Conservation (phyloP, 2,888 invertebrate genomes). For the Folsomia manolachei region DNA sequence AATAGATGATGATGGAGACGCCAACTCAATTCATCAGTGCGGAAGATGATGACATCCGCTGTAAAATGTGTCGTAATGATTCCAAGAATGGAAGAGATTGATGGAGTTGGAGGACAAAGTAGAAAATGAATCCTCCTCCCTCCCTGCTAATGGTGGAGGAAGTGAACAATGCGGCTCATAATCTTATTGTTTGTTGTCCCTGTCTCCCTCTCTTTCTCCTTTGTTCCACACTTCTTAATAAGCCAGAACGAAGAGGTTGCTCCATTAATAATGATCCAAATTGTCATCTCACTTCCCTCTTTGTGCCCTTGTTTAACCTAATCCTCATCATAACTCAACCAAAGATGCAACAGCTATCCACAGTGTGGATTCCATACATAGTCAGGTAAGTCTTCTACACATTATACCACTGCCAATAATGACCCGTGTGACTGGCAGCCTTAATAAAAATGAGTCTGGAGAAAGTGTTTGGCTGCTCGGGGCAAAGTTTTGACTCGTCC, state of each 20-base stretch:
- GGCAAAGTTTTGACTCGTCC: no score
- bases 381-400: no score
- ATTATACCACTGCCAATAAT: no score
- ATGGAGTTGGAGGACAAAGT: background rate
- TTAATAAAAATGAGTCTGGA: no score
- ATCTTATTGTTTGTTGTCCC: background rate
- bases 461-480: no score
- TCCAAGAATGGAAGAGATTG: background rate
- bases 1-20: background rate
- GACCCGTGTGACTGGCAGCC: no score
- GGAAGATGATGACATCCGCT: background rate
- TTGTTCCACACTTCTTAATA: background rate
- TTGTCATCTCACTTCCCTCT: background rate
- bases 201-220: slow-evolving; percentile 3
- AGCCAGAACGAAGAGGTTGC: background rate
- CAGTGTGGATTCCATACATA: no score
- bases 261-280: background rate
- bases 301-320: background rate
- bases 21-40: background rate
- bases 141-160: background rate
- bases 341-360: no score
- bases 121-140: background rate
- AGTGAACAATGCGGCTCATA: background rate
- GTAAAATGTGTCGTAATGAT: background rate
- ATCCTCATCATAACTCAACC: background rate